These are phyloP conservation scores for Yasuhikotakia modesta DNA, from an alignment of 2,797 vertebrate genomes.

Conservation along the genomic window DNA sequence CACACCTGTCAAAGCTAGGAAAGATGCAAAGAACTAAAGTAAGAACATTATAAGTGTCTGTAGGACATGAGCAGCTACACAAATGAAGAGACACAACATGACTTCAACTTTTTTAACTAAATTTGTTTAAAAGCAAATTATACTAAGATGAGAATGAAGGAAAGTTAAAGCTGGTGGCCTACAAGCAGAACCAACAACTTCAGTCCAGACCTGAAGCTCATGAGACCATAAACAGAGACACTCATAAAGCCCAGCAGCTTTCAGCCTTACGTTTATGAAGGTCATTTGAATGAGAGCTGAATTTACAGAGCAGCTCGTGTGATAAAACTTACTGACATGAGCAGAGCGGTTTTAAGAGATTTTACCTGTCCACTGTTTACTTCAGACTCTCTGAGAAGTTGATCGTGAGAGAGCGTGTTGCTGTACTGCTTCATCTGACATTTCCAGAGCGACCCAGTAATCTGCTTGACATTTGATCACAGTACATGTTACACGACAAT, in stretches of 20 bases:
- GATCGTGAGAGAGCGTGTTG: conserved; percentile 14
- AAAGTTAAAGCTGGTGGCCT: too few relatives aligned
- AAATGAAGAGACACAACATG: too few relatives aligned
- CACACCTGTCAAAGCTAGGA: conserved; percentile 10
- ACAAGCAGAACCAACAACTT: too few relatives aligned
- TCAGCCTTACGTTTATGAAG: not conserved
- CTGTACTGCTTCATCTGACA: conserved; percentile 8
- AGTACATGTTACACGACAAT: not conserved
- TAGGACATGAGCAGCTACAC: too few relatives aligned
- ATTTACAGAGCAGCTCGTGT: not conserved
- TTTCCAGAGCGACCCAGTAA: conserved; percentile 14
- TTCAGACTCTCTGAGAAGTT: not conserved
- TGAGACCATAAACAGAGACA: too few relatives aligned
- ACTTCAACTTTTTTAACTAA: too few relatives aligned
- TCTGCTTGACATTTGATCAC: conserved; percentile 22
- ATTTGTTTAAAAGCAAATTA: too few relatives aligned
- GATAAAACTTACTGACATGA: not conserved
- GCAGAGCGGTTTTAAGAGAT: not conserved
- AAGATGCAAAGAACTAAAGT: not conserved
- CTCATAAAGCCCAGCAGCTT: too few relatives aligned
- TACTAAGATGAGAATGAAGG: too few relatives aligned
- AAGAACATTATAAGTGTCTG: not conserved
- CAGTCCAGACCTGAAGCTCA: too few relatives aligned
- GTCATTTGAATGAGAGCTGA: not conserved
- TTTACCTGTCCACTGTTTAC: not conserved